Evolutionary conservation across 2,888 invertebrate species (phyloP).

Genomic region (Alsophila aescularia): DNA sequence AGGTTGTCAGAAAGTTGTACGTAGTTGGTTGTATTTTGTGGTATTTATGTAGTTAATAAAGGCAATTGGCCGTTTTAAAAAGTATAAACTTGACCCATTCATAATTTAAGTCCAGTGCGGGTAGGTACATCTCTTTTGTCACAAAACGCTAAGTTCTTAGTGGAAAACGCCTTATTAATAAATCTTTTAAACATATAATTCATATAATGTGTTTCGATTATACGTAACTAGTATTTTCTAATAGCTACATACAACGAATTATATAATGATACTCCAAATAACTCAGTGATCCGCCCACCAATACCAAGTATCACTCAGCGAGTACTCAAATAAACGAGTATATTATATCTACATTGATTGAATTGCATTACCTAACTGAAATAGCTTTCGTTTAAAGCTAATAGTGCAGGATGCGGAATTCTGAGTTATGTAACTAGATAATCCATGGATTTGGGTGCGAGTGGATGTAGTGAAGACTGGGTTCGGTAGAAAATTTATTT

Average conservation of each 20-base stretch:
- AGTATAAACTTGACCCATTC: too few species aligned
- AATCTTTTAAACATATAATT: too few species aligned
- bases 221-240: neutral
- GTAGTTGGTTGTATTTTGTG: too few species aligned
- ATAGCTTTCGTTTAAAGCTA: conserved; percentile 13
- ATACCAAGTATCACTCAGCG: conserved; percentile 1
- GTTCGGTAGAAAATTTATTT: neutral
- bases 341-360: conserved; percentile 1
- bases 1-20: too few species aligned
- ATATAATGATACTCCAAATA: neutral
- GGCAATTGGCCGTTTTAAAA: too few species aligned
- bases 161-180: too few species aligned
- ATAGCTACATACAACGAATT: neutral
- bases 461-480: neutral
- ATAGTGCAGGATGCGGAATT: neutral
- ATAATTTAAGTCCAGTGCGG: too few species aligned
- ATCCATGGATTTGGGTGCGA: neutral
- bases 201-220: neutral
- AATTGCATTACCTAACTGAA: conserved; percentile 11
- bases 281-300: neutral
- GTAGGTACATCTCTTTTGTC: too few species aligned
- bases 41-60: too few species aligned
- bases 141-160: too few species aligned
- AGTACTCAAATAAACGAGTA: too few species aligned
- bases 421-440: neutral